Base-by-base conservation (phyloP, 1,140 invertebrate species). In the Sipha flava region DNA sequence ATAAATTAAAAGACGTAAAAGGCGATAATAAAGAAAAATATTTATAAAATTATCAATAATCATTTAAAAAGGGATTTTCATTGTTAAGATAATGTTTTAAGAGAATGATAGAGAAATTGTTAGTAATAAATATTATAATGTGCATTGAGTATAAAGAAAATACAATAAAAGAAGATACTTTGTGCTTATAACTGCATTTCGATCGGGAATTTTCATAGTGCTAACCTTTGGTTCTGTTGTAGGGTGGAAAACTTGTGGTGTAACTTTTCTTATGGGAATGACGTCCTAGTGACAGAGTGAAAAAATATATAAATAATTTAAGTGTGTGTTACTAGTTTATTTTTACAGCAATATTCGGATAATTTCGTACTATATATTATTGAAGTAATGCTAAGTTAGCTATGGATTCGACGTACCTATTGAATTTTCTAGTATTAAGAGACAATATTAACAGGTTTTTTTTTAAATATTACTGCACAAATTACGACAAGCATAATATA, bases 231-330 rank as follows among this genome's bases (percentile, higher is more conserved):
- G 49, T 77, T 59, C 73, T 77, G 73, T 59, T 77, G 70, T 73
- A 73, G 23, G 73, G 73, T n/a, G 52, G 73, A 77, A 77, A 77
- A 40, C 73, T 77, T 34, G 72, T 57, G 52, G 72, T 75, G 72
- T 75, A 34, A 75, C 34, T 75, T 77, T 77, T 77, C 73, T 77
- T 77, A 77, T 77, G 73, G 34, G 73, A 77, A 77, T 77, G 73
- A 14, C 73, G 73, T 77, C 73, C 73, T 77, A 77, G 21, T 77
- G 73, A 77, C 31, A 77, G 73, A 57, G 31, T 26, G 73, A 40
- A 77, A 40, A 59, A 59, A 77, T 73, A 52, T 34, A 73, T 18
- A 70, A 47, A 66, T 66, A 66, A 66, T 40, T 66, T 66, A 66
- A 66, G n/a, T 43, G 12, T 34, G 21, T 40, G 23, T 40, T 66